Evolutionary conservation across 2,113 vertebrate species (phyloP), one percentile per base, ranked within the genome.

Genomic region (Rhinichthys klamathensis): DNA sequence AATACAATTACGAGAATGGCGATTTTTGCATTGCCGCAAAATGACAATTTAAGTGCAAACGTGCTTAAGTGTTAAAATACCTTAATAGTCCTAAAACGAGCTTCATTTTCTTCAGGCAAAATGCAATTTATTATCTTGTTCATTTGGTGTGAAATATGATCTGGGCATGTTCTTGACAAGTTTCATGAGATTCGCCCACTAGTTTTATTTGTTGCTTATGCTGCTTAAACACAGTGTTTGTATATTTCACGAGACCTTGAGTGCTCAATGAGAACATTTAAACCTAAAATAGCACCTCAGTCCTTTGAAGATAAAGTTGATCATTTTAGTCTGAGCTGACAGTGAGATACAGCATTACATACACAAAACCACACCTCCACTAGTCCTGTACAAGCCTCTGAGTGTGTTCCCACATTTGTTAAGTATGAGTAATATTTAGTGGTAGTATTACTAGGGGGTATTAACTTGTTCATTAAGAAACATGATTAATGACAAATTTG

Each of bases 201-300:
- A 12, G 54, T 72, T 83, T 87, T 83, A 87, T 89, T 89, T 93
- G 89, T 92, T 84, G 91, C 88, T 90, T 89, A 87, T 86, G 92
- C 91, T 93, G 92, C 92, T 93, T 87, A 91, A 88, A 88, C 77
- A 80, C 77, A 80, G 46, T 80, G 87, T 92, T 93, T 92, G 84
- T 92, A 90, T 88, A 91, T 92, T 91, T 89, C 86, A 86, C 82
- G 91, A 86, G 88, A 89, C 70, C 76, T 85, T 79, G 51, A 80
- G 85, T 89, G 90, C 88, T 88, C 38, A 74, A 27, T 49, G 13
- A 49, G 23, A 46, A 74, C 72, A 74, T 27, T 49, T 74, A 74
- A 25, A 73, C 38, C 38, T 46, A 73, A 74, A 74, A 74, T 25
- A 49, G 2, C 72, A 49, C 72, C 2, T 49, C 72, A 25, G 3